These are phyloP conservation scores for Rousettus madagascariensis DNA, from an alignment of 2,797 vertebrate species.

Conservation along the genomic window DNA sequence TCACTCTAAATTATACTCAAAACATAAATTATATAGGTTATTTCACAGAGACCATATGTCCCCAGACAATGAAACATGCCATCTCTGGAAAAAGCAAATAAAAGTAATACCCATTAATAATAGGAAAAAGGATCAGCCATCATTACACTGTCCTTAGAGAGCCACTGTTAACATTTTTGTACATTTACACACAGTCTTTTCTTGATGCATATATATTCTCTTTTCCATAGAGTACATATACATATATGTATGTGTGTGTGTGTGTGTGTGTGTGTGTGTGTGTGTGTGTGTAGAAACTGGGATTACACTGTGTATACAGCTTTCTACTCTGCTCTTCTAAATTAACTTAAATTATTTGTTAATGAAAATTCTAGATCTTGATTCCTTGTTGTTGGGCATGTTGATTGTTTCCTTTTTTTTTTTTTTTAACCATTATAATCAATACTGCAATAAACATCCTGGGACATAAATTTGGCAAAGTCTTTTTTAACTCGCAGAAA, in stretches of 20 bases:
- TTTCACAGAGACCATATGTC: slow-evolving; percentile 10
- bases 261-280: no score
- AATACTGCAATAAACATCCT: not conserved
- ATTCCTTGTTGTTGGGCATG: not conserved
- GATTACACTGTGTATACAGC: not conserved
- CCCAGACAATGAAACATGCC: not conserved
- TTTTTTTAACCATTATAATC: slow-evolving; percentile 20
- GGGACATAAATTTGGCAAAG: not conserved
- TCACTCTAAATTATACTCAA: not conserved
- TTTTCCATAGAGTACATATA: not conserved
- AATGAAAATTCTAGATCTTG: not conserved
- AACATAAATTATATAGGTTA: not conserved
- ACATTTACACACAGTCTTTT: not conserved
- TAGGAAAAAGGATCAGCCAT: not conserved
- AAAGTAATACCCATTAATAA: not conserved
- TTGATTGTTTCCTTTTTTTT: not conserved
- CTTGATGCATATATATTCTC: not conserved
- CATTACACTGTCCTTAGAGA: not conserved
- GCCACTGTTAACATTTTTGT: not conserved
- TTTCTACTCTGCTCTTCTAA: not conserved
- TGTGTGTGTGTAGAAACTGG: not conserved
- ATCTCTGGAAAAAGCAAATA: slow-evolving; percentile 5
- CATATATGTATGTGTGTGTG: not conserved
- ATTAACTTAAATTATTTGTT: slow-evolving; percentile 1
- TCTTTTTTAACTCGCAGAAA: not conserved